phyloP scores from a whole-genome alignment of 2,888 invertebrate genomes.

The Pecten maximus region DNA sequence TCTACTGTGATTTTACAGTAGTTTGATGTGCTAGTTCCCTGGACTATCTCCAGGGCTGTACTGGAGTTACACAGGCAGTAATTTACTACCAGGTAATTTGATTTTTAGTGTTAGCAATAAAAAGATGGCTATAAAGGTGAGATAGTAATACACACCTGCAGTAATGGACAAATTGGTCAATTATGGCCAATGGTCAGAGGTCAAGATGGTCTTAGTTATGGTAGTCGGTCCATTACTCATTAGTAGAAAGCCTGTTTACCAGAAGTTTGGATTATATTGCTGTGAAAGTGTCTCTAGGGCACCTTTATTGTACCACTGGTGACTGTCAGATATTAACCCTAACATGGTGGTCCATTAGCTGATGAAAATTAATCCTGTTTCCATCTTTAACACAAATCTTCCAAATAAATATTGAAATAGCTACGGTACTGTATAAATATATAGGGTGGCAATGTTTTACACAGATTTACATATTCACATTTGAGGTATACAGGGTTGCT shows the following conservation, averaged over 20 bases:
- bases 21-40: background rate
- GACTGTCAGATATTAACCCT: background rate
- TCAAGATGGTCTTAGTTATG: background rate
- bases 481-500: too few relatives aligned
- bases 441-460: too few relatives aligned
- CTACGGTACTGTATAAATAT: too few relatives aligned
- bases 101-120: slow-evolving; percentile 18
- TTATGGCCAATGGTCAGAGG: background rate
- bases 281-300: background rate
- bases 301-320: background rate
- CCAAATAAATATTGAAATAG: too few relatives aligned
- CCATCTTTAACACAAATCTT: background rate
- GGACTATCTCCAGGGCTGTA: background rate
- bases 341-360: background rate
- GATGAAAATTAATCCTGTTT: background rate
- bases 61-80: background rate
- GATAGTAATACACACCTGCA: background rate
- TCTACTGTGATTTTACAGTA: background rate
- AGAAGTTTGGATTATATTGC: background rate
- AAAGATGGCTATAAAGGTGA: background rate
- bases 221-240: background rate
- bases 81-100: background rate
- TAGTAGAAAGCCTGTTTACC: background rate
- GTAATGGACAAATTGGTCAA: slow-evolving; percentile 6
- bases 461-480: too few relatives aligned